Base-by-base conservation (phyloP, 2,797 vertebrate genomes). In the Myotis planiceps region DNA sequence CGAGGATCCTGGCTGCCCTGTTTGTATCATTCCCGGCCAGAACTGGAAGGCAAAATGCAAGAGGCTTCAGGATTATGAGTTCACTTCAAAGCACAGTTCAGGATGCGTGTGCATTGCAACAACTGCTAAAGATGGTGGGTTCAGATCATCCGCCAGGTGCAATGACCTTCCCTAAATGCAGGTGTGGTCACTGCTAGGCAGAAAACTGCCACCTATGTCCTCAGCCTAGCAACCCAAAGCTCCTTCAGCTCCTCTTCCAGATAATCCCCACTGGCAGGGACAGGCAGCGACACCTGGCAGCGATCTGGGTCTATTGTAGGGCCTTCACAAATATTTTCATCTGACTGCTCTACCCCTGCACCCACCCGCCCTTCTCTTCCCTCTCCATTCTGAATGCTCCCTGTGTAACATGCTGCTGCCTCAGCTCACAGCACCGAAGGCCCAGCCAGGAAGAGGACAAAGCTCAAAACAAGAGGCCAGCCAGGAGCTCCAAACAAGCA, bases 21-120 rank as follows among this genome's bases (percentile, higher is more conserved):
- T 99, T 55, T 99, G 99, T 98, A 99, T 99, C 99, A 99, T 99
- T 69, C 99, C 99, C 68, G 99, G 99, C 99, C 99, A 99, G 98
- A 99, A 99, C 99, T 99, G 96, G 85, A 99, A 99, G 32, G 79
- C 88, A 98, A 98, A 97, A 97, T 45, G 51, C 96, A 97, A 98
- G 91, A 97, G 69, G 97, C n/a, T 79, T 96, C 60, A 97, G 90
- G 65, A 63, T 85, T 75, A 69, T 18, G 47, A 79, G 9, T 84
- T 87, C 45, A 42, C 19, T 18, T 47, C 14, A 55, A 83, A 86
- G 49, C 75, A 86, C 6, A 55, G 14, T 21, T 72, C 21, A 53
- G 37, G 49, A 21, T 1, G 8, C 15, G 23, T 27, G 12, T 0
- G 16, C 23, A n/a, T 9, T 3, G 0, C 25, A 58, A 29, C 8